These are phyloP conservation scores for Lithophane socia DNA, from an alignment of 2,888 invertebrate genomes.

Conservation along the genomic window DNA sequence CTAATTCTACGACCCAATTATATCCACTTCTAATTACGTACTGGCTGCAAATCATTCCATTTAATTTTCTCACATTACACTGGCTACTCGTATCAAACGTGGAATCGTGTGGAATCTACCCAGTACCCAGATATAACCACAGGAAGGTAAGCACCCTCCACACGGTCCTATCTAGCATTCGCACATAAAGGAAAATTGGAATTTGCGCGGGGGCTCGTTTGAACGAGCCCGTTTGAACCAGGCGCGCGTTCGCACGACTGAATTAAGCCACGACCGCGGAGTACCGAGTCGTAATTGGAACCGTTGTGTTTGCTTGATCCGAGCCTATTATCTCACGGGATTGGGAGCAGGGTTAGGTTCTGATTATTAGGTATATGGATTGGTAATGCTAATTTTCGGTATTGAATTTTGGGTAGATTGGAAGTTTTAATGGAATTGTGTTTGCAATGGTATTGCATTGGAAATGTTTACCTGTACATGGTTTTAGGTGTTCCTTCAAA, in stretches of 20 bases:
- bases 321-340: slow-evolving; percentile 64
- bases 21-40: background rate
- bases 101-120: slow-evolving; percentile 48
- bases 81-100: slow-evolving; percentile 29
- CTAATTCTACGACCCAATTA: background rate
- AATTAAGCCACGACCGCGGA: slow-evolving; percentile 74
- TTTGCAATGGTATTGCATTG: slow-evolving; percentile 21
- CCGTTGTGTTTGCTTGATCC: slow-evolving; percentile 75
- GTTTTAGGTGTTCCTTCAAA: no score
- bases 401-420: slow-evolving; percentile 46
- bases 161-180: slow-evolving; percentile 56
- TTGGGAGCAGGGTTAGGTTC: slow-evolving; percentile 46
- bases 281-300: slow-evolving; percentile 81
- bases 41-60: slow-evolving; percentile 26
- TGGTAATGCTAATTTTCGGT: slow-evolving; percentile 53
- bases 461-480: background rate
- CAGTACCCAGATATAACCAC: slow-evolving; percentile 49
- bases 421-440: slow-evolving; percentile 36
- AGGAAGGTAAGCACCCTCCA: slow-evolving; percentile 60
- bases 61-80: slow-evolving; percentile 27
- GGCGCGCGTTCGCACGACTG: slow-evolving; percentile 77
- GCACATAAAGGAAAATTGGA: slow-evolving; percentile 85
- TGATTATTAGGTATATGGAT: slow-evolving; percentile 51
- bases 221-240: slow-evolving; percentile 39
- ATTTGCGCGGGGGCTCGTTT: slow-evolving; percentile 58